Evolutionary conservation across 2,888 invertebrate genomes (phyloP).

Genomic region (Gastrophysa polygoni): DNA sequence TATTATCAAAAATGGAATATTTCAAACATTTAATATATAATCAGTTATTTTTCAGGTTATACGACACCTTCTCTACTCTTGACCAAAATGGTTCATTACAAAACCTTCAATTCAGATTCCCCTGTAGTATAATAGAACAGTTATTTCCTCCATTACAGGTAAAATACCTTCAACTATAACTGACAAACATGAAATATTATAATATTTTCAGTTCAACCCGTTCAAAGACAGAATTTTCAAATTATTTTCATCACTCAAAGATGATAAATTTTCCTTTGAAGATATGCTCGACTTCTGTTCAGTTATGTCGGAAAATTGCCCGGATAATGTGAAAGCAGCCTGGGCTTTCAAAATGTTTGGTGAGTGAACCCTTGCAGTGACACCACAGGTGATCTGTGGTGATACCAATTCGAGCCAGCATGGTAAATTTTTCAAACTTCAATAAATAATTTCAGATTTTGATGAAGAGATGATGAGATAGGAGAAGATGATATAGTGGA

Average conservation of each 20-base stretch:
- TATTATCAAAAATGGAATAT: too few species aligned
- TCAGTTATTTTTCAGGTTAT: slow-evolving; percentile 62
- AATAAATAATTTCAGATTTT: slow-evolving; percentile 63
- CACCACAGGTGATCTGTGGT: too few species aligned
- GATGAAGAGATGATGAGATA: slow-evolving; percentile 70
- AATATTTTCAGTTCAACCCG: slow-evolving; percentile 71
- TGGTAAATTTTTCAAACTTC: too few species aligned
- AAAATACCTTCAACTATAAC: slow-evolving; percentile 42
- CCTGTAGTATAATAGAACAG: slow-evolving; percentile 61
- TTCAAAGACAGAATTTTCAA: slow-evolving; percentile 73
- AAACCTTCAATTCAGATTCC: slow-evolving; percentile 62
- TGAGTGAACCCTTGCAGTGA: slow-evolving; percentile 55
- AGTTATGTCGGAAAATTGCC: slow-evolving; percentile 75
- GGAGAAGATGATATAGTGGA: slow-evolving; percentile 63
- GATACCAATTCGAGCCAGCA: too few species aligned
- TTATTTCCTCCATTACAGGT: slow-evolving; percentile 73
- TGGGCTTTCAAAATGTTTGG: slow-evolving; percentile 83
- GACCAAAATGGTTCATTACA: slow-evolving; percentile 56
- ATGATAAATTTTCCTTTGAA: slow-evolving; percentile 75
- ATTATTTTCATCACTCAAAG: slow-evolving; percentile 75
- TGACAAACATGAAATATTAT: neutral
- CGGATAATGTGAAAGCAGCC: slow-evolving; percentile 71
- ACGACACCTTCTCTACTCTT: slow-evolving; percentile 64
- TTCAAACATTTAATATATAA: too few species aligned
- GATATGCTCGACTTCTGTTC: slow-evolving; percentile 80